Evolutionary conservation across 2,797 vertebrate species (phyloP).

Genomic region (Pelochelys cantorii): DNA sequence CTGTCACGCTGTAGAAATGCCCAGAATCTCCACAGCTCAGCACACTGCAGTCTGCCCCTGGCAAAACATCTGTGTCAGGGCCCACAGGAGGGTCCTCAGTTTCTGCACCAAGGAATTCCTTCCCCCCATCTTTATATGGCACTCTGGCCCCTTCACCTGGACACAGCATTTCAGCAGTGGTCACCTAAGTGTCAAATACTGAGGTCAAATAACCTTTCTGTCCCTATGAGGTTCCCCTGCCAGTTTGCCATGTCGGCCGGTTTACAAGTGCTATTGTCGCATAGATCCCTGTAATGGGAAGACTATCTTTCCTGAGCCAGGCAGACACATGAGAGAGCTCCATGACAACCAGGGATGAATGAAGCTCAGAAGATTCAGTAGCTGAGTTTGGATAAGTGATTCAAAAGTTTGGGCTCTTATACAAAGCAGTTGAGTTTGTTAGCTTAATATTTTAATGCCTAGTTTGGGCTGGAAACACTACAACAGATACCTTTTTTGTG

Average conservation of each 20-base stretch:
- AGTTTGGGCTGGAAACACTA: background rate
- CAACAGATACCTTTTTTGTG: rapidly evolving
- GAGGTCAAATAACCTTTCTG: background rate
- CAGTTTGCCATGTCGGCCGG: background rate
- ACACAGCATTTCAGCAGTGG: too few species aligned
- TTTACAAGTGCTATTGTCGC: background rate
- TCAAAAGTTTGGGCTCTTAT: background rate
- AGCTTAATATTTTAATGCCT: background rate
- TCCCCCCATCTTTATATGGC: too few species aligned
- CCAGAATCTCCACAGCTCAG: background rate
- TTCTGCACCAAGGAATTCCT: too few species aligned
- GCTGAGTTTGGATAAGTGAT: background rate
- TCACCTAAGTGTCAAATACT: too few species aligned
- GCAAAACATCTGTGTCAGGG: too few species aligned
- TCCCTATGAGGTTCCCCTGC: too few species aligned
- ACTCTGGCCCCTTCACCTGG: too few species aligned
- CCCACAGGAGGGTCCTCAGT: too few species aligned
- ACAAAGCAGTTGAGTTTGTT: background rate
- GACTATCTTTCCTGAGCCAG: background rate
- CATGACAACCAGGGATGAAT: background rate
- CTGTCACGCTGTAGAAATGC: background rate
- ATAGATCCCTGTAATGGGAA: background rate
- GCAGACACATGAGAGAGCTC: background rate
- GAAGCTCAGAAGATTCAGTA: background rate
- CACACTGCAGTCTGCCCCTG: background rate